phyloP scores from a whole-genome alignment of 1,140 invertebrate species.

The Theocolax elegans region DNA sequence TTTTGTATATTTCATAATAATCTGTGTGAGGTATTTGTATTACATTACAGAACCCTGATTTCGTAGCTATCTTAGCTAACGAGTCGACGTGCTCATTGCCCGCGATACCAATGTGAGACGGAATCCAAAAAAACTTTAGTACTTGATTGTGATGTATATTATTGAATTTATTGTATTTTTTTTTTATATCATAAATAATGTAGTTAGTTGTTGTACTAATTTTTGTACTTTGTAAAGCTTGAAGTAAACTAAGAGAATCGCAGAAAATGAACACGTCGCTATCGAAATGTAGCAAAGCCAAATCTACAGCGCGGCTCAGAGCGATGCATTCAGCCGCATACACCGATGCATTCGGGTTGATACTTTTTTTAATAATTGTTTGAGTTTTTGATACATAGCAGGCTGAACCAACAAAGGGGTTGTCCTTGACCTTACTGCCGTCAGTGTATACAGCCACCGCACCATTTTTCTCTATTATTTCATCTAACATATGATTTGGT shows the following conservation, averaged over 20 bases:
- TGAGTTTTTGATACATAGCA: background rate
- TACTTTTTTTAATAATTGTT: no score
- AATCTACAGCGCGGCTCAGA: no score
- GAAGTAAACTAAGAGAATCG: background rate
- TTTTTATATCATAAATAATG: background rate
- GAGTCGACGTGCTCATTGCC: no score
- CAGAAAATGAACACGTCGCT: no score
- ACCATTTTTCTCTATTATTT: no score
- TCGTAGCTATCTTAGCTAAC: background rate
- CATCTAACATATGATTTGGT: no score
- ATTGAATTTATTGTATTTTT: background rate
- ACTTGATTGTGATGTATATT: background rate
- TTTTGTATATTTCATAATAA: background rate
- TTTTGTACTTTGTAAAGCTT: background rate
- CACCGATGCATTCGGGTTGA: no score
- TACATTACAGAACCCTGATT: background rate
- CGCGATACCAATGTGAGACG: no score
- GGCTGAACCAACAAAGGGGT: background rate
- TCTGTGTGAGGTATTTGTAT: background rate
- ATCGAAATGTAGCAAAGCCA: no score
- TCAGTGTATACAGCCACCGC: background rate
- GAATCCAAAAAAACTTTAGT: background rate
- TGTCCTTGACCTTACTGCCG: background rate
- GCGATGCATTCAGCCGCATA: no score
- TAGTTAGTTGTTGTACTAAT: background rate